Percentiles rank a stretch among this genome's conserved stretches.
Conservation (phyloP, 2,113 vertebrate species). For the Rhombomys opimus region DNA sequence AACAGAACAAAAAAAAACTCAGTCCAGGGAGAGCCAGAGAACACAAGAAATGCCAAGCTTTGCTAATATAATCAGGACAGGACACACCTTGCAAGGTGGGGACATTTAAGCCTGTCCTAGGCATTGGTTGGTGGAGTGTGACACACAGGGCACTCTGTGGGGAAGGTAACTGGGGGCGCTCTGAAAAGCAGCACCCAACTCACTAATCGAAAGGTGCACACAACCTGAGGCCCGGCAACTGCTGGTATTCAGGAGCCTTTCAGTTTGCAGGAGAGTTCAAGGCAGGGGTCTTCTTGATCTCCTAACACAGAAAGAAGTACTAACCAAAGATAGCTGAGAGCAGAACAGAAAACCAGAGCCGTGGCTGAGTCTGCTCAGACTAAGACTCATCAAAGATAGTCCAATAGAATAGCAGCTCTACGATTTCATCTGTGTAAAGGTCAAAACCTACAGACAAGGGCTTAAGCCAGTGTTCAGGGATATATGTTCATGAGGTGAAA, state of each 20-base stretch:
- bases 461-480: neutral
- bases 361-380: neutral
- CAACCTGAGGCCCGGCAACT: accelerated
- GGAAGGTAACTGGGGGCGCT: neutral
- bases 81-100: too few relatives aligned
- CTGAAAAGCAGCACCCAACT: neutral
- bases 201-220: neutral
- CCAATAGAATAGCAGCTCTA: neutral
- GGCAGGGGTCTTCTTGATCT: too few relatives aligned
- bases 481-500: neutral
- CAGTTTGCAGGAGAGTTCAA: neutral
- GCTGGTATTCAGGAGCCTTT: neutral
- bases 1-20: neutral
- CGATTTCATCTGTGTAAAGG: neutral
- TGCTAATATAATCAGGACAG: neutral
- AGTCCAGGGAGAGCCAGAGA: neutral
- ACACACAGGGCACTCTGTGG: neutral
- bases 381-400: neutral
- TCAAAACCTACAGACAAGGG: neutral
- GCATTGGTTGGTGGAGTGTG: neutral
- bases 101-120: neutral
- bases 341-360: neutral
- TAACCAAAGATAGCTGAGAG: neutral
- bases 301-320: neutral
- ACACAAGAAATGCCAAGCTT: neutral